phyloP scores from a whole-genome alignment of 2,113 vertebrate genomes.

The Etheostoma spectabile region DNA sequence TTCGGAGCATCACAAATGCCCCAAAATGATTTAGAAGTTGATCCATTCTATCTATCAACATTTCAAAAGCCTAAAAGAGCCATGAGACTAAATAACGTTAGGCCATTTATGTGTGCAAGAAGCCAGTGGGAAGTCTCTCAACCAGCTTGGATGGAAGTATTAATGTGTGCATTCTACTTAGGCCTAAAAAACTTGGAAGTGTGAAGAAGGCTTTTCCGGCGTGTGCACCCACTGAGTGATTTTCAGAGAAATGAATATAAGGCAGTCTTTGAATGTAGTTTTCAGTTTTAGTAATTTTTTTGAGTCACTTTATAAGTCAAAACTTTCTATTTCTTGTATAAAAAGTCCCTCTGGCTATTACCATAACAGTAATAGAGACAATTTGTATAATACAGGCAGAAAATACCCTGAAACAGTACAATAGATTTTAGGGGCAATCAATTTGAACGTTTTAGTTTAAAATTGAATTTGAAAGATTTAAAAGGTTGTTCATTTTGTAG shows the following conservation, averaged over 20 bases:
- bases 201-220: background rate
- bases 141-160: background rate
- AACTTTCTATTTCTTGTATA: too few species aligned
- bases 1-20: background rate
- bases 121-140: background rate
- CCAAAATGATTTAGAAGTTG: background rate
- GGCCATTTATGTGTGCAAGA: background rate
- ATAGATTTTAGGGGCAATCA: background rate
- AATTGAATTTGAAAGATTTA: background rate
- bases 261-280: background rate
- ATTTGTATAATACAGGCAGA: background rate
- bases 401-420: background rate
- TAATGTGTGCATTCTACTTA: background rate
- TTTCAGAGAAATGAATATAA: background rate
- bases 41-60: background rate
- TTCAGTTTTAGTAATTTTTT: background rate
- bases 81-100: background rate
- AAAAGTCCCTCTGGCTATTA: background rate
- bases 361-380: background rate
- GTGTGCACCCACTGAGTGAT: background rate
- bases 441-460: background rate
- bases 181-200: too few species aligned
- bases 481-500: slow-evolving; percentile 32
- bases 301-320: background rate
- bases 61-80: background rate